These are phyloP conservation scores for Melanotus villosus DNA, from an alignment of 2,888 invertebrate species.

Conservation along the genomic window DNA sequence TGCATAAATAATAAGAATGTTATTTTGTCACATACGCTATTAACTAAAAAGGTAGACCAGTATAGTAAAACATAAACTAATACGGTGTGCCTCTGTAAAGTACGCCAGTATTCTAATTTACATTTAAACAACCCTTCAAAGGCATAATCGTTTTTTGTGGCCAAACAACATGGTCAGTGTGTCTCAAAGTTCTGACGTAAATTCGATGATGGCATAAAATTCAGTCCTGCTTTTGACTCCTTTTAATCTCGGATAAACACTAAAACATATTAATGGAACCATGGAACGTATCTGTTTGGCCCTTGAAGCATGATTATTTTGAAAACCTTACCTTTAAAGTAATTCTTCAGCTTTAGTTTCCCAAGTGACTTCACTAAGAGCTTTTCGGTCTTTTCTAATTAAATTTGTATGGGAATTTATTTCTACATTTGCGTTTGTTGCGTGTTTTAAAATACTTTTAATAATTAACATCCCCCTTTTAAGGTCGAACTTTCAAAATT, in stretches of 20 bases:
- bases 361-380: neutral
- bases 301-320: neutral
- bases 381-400: too few species aligned
- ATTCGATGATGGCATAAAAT: constrained; percentile 8
- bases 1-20: too few species aligned
- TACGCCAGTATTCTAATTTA: neutral
- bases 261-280: constrained; percentile 5
- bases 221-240: constrained; percentile 4
- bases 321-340: constrained; percentile 4
- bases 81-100: neutral
- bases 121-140: constrained; percentile 23
- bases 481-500: too few species aligned
- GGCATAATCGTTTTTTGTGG: constrained; percentile 12
- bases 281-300: neutral
- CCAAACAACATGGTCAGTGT: neutral
- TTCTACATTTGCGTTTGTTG: too few species aligned
- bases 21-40: too few species aligned
- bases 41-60: too few species aligned
- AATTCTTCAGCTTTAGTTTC: neutral
- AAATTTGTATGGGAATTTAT: too few species aligned
- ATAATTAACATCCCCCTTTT: too few species aligned
- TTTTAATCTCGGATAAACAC: neutral
- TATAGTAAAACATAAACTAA: too few species aligned
- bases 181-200: constrained; percentile 4
- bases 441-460: too few species aligned